Base-by-base conservation (phyloP, 2,888 invertebrate genomes). In the Caenorhabditis japonica region DNA sequence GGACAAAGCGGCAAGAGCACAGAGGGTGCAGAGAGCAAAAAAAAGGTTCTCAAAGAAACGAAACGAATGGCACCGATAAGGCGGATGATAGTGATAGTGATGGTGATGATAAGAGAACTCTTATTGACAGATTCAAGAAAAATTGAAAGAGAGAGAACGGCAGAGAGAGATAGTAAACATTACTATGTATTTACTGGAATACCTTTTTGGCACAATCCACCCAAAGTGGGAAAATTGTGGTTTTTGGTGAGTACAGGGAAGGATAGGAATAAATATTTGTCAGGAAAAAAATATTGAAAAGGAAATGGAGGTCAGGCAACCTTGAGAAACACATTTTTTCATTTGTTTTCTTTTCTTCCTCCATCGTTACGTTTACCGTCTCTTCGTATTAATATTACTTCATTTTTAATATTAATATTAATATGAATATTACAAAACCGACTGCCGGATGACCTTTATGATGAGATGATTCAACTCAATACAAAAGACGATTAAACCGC, bases 391-490 rank as follows among this genome's bases (percentile, higher is more conserved):
- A 36, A 44, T 56, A 56, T 44, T 56, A 44, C 44, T 44, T 36
- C 43, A 10, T 27, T 56, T 55, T 56, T 56, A 34, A 38, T 51
- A 38, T 21, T 21, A 43, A 55, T 43, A 8, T 33, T 55, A 41
- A 19, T 44, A 43, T 56, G 53, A 47, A 47, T 64, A 49, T 44
- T 49, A 47, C 56, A 64, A 23, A 49, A 21, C 10, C 10, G 12
- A 21, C 23, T 13, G 7, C 19, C 23, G 12, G 61, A 43, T 34
- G 21, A 39, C 25, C 23, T 4, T 17, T 41, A 33, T 33, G 52
- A 59, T 59, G 59, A 59, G 60, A 64, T 64, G 64, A 64, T 64
- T 64, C 64, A 64, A n/a, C n/a, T n/a, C n/a, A n/a, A n/a, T n/a
- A n/a, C n/a, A n/a, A 41, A 64, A 55, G 64, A 56, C 53, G 53